A percentile compares a stretch with the other conserved stretches of the same genome.
Evolutionary conservation across 2,888 invertebrate genomes (phyloP).

Genomic region (Steinernema hermaphroditum): DNA sequence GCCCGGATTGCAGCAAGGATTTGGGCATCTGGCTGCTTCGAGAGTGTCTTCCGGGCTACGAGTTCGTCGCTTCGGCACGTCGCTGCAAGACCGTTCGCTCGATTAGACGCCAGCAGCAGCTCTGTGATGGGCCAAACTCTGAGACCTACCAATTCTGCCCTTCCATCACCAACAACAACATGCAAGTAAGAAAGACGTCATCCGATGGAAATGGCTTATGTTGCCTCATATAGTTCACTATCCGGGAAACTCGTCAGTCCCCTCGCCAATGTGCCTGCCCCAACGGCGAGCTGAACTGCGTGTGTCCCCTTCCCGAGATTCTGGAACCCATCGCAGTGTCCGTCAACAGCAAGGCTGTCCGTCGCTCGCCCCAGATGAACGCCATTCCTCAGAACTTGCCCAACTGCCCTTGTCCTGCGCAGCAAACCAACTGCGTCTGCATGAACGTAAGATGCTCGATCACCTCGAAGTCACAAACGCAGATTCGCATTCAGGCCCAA

Average conservation of each 20-base stretch:
- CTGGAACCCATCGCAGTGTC: conserved; percentile 50
- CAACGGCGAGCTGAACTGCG: conserved; percentile 61
- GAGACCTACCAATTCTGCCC: conserved; percentile 63
- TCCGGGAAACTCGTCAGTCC: conserved; percentile 59
- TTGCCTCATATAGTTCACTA: conserved; percentile 47
- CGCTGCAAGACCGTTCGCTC: conserved; percentile 61
- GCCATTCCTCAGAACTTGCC: conserved; percentile 33
- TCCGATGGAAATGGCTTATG: conserved; percentile 10
- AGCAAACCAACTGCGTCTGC: conserved; percentile 40
- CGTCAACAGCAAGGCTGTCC: conserved; percentile 38
- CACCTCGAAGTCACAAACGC: too few relatives aligned
- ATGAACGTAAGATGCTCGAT: conserved; percentile 35
- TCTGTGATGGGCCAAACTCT: conserved; percentile 61
- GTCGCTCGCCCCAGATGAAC: conserved; percentile 47
- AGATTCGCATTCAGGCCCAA: conserved; percentile 27
- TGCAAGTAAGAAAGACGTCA: background rate
- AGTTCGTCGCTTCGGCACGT: conserved; percentile 61
- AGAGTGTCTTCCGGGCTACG: conserved; percentile 62
- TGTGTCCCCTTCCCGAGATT: conserved; percentile 62
- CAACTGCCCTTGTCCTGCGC: conserved; percentile 39
- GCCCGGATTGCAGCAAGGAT: conserved; percentile 55
- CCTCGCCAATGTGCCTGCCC: conserved; percentile 62
- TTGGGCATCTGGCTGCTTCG: conserved; percentile 64
- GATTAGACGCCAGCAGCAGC: conserved; percentile 59
- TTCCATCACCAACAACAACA: conserved; percentile 30